These are phyloP conservation scores for Steatornis caripensis DNA, from an alignment of 2,113 vertebrate genomes.

Conservation along the genomic window DNA sequence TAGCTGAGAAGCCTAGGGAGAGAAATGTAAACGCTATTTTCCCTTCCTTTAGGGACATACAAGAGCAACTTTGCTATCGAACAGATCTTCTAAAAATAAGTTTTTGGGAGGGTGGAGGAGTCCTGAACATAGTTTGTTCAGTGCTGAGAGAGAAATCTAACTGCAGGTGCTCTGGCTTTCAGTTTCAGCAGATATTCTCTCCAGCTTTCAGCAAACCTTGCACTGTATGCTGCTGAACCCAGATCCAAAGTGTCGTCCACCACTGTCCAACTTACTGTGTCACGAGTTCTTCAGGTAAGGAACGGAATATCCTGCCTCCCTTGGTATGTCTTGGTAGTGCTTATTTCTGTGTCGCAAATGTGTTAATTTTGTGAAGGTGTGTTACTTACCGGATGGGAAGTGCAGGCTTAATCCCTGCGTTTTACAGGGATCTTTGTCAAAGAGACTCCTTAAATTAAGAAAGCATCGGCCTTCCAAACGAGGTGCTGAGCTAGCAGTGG, in stretches of 20 bases:
- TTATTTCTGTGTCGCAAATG: background rate
- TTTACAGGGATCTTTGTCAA: background rate
- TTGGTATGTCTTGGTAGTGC: background rate
- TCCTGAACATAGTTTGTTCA: background rate
- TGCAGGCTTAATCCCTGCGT: background rate
- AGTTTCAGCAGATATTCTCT: constrained; percentile 76
- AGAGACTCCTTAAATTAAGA: background rate
- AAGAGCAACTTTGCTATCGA: background rate
- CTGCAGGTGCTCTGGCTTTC: constrained; percentile 61
- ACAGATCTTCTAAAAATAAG: background rate
- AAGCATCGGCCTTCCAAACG: background rate
- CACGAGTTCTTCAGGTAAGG: constrained; percentile 93
- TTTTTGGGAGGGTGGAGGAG: background rate
- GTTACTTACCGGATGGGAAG: background rate
- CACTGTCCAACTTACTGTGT: constrained; percentile 81
- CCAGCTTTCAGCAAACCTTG: constrained; percentile 83
- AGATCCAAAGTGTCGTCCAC: constrained; percentile 77
- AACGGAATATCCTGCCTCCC: background rate
- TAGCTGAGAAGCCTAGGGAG: background rate
- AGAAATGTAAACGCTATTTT: background rate
- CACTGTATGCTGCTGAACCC: constrained; percentile 79
- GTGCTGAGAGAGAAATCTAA: constrained; percentile 46
- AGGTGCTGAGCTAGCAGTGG: background rate
- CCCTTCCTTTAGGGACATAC: background rate
- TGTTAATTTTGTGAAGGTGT: background rate